These are phyloP conservation scores for Macaca nemestrina DNA, from an alignment of 2,113 vertebrate species.

Conservation along the genomic window DNA sequence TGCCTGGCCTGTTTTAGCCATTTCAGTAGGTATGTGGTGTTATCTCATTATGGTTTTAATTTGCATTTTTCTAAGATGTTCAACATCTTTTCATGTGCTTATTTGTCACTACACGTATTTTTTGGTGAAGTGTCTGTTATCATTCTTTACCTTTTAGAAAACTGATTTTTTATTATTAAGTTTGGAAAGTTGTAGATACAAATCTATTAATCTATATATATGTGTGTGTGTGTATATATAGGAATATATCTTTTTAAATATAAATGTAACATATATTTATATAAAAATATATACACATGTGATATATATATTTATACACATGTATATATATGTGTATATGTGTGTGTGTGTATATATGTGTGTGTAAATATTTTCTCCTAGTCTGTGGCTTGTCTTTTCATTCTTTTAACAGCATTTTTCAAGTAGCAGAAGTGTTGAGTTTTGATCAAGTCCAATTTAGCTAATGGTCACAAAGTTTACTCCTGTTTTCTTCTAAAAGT, in stretches of 20 bases:
- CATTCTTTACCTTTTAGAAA: neutral
- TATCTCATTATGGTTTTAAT: neutral
- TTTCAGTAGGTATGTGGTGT: neutral
- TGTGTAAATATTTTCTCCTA: neutral
- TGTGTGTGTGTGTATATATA: rapidly evolving
- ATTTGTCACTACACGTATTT: neutral
- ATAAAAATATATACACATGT: too few species aligned
- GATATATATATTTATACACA: too few species aligned
- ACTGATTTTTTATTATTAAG: neutral
- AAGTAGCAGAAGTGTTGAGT: neutral
- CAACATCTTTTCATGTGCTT: neutral
- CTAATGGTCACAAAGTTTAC: neutral
- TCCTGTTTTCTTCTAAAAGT: neutral
- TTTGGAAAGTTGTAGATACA: neutral
- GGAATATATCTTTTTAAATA: too few species aligned
- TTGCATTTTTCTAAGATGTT: neutral
- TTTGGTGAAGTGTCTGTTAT: neutral
- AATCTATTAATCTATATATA: neutral
- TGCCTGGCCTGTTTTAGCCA: neutral
- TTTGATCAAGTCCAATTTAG: neutral
- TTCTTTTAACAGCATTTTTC: neutral
- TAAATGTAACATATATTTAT: too few species aligned
- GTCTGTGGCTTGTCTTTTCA: neutral
- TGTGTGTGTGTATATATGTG: too few species aligned
- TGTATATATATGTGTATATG: too few species aligned